Percentiles rank a stretch among this genome's conserved stretches.
Conservation (phyloP, 2,113 vertebrate species). For the Camarhynchus parvulus region DNA sequence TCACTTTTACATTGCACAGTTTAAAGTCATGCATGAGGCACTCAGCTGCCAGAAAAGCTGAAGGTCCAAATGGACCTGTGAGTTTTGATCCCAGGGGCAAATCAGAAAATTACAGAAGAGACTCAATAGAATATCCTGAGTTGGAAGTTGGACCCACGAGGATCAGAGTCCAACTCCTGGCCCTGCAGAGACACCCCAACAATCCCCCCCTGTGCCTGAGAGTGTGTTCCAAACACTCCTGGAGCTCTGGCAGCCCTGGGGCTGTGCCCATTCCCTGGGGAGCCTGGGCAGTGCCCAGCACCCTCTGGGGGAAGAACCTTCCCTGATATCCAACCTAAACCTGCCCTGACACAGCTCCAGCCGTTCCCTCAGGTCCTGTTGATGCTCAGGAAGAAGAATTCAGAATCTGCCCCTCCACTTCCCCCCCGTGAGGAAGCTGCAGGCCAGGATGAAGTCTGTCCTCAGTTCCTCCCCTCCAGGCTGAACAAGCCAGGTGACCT, state of each 20-base stretch:
- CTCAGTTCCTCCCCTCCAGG: background rate
- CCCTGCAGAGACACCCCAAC: background rate
- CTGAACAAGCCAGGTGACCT: background rate
- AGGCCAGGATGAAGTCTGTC: background rate
- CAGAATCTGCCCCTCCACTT: background rate
- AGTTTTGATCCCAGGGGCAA: background rate
- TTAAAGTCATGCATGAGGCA: background rate
- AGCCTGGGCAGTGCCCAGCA: background rate
- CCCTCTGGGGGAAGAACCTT: background rate
- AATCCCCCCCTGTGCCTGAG: background rate
- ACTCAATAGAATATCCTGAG: background rate
- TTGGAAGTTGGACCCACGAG: background rate
- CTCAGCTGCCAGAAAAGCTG: background rate
- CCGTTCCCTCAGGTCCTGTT: fast-evolving
- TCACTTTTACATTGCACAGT: background rate
- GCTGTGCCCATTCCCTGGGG: background rate
- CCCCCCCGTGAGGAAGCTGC: background rate
- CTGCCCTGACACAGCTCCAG: background rate
- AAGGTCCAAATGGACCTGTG: background rate
- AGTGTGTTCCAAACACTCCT: fast-evolving
- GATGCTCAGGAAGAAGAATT: background rate
- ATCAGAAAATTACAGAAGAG: background rate
- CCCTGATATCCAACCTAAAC: fast-evolving
- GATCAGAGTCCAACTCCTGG: background rate
- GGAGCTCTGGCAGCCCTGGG: background rate